These are phyloP conservation scores for Hydrozoanthus tunicans DNA, from an alignment of 64 coral and sea anemone genomes.

Conservation along the genomic window DNA sequence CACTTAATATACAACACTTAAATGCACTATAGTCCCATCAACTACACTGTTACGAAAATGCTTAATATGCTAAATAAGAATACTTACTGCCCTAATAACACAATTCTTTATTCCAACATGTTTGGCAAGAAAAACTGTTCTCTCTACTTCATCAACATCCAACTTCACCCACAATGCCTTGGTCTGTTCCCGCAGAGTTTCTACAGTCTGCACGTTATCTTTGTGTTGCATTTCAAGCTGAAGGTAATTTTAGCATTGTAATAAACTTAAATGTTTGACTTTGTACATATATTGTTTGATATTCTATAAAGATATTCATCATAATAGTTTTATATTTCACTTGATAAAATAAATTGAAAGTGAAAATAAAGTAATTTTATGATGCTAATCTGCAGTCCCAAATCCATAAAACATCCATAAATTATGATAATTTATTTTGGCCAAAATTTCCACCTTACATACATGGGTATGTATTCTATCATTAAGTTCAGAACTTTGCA, in stretches of 20 bases:
- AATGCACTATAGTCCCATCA: too few relatives aligned
- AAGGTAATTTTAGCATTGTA: neutral
- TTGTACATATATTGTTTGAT: too few relatives aligned
- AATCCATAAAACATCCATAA: neutral
- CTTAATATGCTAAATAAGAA: too few relatives aligned
- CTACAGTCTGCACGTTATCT: conserved; percentile 36
- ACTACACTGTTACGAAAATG: too few relatives aligned
- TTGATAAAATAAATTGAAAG: too few relatives aligned
- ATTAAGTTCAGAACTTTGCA: too few relatives aligned
- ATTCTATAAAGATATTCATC: neutral
- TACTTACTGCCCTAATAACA: conserved; percentile 68
- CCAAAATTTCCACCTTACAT: too few relatives aligned
- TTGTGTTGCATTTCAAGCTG: conserved; percentile 79
- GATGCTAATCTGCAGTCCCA: too few relatives aligned
- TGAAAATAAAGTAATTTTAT: too few relatives aligned
- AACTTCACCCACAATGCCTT: conserved; percentile 77
- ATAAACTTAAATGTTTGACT: neutral
- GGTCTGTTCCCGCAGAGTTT: conserved; percentile 51
- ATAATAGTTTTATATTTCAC: neutral
- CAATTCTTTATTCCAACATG: conserved; percentile 72
- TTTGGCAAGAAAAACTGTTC: conserved; percentile 41
- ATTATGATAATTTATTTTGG: too few relatives aligned
- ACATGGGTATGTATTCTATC: too few relatives aligned
- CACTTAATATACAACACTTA: too few relatives aligned
- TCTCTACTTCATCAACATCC: conserved; percentile 65